A percentile compares a stretch with the other conserved stretches of the same genome.
Evolutionary conservation across 2,888 invertebrate species (phyloP).

Genomic region (Alcis repandata): DNA sequence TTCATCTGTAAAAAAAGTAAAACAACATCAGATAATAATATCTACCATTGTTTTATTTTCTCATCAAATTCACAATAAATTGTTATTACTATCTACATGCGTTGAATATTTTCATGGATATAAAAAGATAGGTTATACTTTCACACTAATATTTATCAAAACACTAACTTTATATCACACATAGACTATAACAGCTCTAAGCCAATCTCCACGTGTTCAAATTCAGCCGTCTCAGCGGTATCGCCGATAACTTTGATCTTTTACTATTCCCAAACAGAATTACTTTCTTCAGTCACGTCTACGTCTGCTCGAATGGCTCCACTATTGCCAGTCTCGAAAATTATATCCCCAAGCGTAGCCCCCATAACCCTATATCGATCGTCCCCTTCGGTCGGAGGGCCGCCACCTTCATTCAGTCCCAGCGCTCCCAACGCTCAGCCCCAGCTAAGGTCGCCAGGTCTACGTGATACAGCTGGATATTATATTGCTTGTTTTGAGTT

Average conservation of each 20-base stretch:
- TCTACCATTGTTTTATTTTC: too few species aligned
- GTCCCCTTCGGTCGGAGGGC: slow-evolving; percentile 35
- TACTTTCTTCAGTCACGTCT: slow-evolving; percentile 20
- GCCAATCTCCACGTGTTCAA: too few species aligned
- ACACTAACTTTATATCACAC: too few species aligned
- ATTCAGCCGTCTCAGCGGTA: background rate
- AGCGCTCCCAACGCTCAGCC: slow-evolving; percentile 15
- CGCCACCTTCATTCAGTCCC: slow-evolving; percentile 42
- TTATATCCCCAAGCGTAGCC: slow-evolving; percentile 45
- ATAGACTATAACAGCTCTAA: too few species aligned
- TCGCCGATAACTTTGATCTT: slow-evolving; percentile 2
- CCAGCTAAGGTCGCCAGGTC: slow-evolving; percentile 24
- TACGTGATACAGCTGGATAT: slow-evolving; percentile 2
- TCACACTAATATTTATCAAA: too few species aligned
- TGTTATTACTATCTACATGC: too few species aligned
- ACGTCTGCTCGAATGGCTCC: slow-evolving; percentile 30
- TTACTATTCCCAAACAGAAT: slow-evolving; percentile 2
- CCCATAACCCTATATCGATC: slow-evolving; percentile 52
- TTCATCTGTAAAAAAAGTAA: too few species aligned
- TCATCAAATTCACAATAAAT: too few species aligned
- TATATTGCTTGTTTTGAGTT: slow-evolving; percentile 34
- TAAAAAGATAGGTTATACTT: too few species aligned
- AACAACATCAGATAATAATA: too few species aligned
- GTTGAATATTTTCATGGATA: too few species aligned
- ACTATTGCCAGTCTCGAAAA: slow-evolving; percentile 40